Evolutionary conservation across 1,140 invertebrate genomes (phyloP).

Genomic region (Drosophila eugracilis): DNA sequence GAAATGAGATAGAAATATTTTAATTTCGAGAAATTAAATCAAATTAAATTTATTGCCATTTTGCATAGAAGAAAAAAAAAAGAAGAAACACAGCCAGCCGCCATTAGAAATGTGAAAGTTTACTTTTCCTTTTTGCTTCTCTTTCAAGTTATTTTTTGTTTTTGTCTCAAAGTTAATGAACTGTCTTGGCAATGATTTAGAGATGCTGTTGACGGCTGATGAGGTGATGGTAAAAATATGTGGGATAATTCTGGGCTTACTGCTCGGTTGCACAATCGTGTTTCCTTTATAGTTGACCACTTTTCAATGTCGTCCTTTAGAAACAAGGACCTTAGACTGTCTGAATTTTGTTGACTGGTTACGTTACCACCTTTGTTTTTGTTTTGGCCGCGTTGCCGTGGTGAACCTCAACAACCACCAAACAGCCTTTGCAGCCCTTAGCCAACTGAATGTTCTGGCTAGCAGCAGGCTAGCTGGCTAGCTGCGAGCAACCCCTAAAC

Average conservation of each 20-base stretch:
- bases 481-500: slow-evolving; percentile 54
- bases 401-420: slow-evolving; percentile 30
- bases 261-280: slow-evolving; percentile 9
- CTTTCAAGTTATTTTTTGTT: slow-evolving; percentile 16
- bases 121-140: slow-evolving; percentile 67
- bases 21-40: slow-evolving; percentile 76
- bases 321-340: slow-evolving; percentile 59
- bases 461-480: not conserved
- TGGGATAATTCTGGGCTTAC: slow-evolving; percentile 33
- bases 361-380: slow-evolving; percentile 35
- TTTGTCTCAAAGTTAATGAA: slow-evolving; percentile 62
- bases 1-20: slow-evolving; percentile 39
- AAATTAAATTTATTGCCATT: slow-evolving; percentile 69
- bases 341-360: slow-evolving; percentile 39
- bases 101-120: slow-evolving; percentile 80
- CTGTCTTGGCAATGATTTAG: slow-evolving; percentile 45
- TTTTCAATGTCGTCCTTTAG: slow-evolving; percentile 51
- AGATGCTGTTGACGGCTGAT: slow-evolving; percentile 7
- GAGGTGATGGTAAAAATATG: slow-evolving; percentile 5
- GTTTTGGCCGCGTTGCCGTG: slow-evolving; percentile 54
- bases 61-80: slow-evolving; percentile 46
- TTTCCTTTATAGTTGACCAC: not conserved
- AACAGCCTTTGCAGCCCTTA: slow-evolving; percentile 38
- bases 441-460: slow-evolving; percentile 49
- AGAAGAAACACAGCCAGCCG: slow-evolving; percentile 30